These are phyloP conservation scores for Lontra canadensis DNA, from an alignment of 2,113 vertebrate genomes.

Conservation along the genomic window DNA sequence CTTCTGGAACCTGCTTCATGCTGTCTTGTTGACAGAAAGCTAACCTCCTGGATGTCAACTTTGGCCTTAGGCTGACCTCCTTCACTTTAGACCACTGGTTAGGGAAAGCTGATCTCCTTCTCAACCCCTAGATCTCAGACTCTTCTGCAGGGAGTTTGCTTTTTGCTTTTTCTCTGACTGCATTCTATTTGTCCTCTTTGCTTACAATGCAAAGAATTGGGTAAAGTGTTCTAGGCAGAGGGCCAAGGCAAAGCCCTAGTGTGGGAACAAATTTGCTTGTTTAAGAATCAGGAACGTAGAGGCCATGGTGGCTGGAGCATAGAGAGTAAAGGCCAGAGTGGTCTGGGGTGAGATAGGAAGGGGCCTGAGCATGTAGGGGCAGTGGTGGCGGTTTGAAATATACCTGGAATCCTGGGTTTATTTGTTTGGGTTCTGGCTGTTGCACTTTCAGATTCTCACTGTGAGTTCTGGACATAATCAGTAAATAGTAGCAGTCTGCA, in stretches of 20 bases:
- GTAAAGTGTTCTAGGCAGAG: constrained; percentile 20
- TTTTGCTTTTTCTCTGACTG: neutral
- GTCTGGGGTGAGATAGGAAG: neutral
- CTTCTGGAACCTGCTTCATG: neutral
- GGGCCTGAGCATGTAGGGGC: neutral
- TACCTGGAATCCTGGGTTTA: neutral
- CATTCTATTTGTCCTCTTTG: neutral
- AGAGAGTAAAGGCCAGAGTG: neutral
- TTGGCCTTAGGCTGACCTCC: neutral
- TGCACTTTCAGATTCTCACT: neutral
- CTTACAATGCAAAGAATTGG: neutral
- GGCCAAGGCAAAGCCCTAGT: neutral
- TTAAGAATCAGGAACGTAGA: neutral
- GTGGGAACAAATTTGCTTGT: neutral
- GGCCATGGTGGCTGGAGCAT: neutral
- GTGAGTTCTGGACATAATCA: neutral
- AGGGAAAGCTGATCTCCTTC: neutral
- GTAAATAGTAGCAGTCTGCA: neutral
- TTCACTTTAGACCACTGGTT: neutral
- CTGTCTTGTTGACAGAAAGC: neutral
- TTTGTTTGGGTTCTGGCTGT: neutral
- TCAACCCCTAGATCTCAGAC: neutral
- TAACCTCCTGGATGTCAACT: neutral
- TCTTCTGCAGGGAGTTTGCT: neutral
- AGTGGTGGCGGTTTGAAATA: neutral